Base-by-base conservation (phyloP, 1,140 invertebrate genomes). In the Tigriopus japonicus region DNA sequence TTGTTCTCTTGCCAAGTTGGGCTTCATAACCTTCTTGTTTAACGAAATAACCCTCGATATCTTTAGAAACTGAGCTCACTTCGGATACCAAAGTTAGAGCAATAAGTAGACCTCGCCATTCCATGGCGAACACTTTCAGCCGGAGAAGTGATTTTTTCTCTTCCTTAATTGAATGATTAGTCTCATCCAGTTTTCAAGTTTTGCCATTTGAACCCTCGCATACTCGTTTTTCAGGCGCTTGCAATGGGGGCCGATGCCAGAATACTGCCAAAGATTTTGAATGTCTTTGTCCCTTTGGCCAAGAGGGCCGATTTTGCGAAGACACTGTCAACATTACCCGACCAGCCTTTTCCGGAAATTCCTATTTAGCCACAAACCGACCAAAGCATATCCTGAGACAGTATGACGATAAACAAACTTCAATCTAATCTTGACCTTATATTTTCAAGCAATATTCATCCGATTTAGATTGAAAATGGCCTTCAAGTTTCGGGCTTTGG, bases 1-100 rank as follows among this genome's bases (percentile, higher is more conserved):
- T 74, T 49, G 74, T 59, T 59, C 74, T 3, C 9, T 35, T 35
- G 9, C 28, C 28, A 35, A 5, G 28, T 35, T 35, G 28, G 9
- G 28, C 28, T 35, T 35, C 3, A 9, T 5, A 35, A 35, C 9
- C 28, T 35, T 35, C 28, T 9, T 35, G 28, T 3, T 35, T 35
- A 9, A 35, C 9, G 28, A 35, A 5, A 9, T 35, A 35, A 5
- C 28, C 28, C 9, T 35, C 28, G 28, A 35, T 9, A 35, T 35
- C 28, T 5, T 35, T 35, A 5, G 28, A 35, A 35, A 9, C 28
- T 35, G 28, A 35, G 3, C 9, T 35, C 9, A 35, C 28, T 9
- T 35, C 28, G 28, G 3, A 35, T 35, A 35, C 28, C 28, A 35
- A 35, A 35, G 28, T 35, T 9, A 35, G 9, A 5, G 9, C 28